phyloP scores from a whole-genome alignment of 2,888 invertebrate genomes.

The Sinopyrophorus schimmeli region DNA sequence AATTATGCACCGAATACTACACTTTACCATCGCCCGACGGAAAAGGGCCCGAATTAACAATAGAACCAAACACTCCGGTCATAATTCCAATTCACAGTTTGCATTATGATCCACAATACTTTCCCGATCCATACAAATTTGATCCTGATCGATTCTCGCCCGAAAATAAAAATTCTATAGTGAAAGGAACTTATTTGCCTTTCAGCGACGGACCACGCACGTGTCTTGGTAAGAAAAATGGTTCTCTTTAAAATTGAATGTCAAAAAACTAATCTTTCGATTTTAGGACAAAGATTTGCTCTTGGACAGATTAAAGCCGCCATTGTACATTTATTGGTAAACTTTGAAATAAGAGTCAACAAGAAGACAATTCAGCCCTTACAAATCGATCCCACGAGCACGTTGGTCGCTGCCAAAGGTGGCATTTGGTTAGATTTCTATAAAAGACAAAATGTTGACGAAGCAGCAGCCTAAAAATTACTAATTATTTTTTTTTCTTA shows the following conservation, averaged over 20 bases:
- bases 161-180: conserved; percentile 40
- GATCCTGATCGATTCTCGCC: conserved; percentile 52
- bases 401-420: conserved; percentile 27
- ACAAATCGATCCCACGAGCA: conserved; percentile 32
- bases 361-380: conserved; percentile 36
- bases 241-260: no score
- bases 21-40: conserved; percentile 19
- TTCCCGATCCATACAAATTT: conserved; percentile 50
- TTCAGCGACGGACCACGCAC: conserved; percentile 48
- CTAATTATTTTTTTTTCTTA: no score
- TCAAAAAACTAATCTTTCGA: no score
- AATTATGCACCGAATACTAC: conserved; percentile 25
- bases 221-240: conserved; percentile 47
- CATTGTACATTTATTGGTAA: conserved; percentile 35
- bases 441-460: conserved; percentile 29
- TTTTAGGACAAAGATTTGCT: conserved; percentile 40
- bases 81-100: conserved; percentile 46
- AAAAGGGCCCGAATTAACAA: conserved; percentile 17
- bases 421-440: conserved; percentile 38
- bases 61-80: conserved; percentile 40
- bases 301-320: conserved; percentile 38
- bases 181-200: conserved; percentile 42
- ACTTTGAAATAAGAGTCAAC: conserved; percentile 48
- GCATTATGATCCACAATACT: conserved; percentile 51
- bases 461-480: no score